Evolutionary conservation across 2,797 vertebrate genomes (phyloP), one percentile per base, ranked within the genome.

Genomic region (Sebastes flavidus): DNA sequence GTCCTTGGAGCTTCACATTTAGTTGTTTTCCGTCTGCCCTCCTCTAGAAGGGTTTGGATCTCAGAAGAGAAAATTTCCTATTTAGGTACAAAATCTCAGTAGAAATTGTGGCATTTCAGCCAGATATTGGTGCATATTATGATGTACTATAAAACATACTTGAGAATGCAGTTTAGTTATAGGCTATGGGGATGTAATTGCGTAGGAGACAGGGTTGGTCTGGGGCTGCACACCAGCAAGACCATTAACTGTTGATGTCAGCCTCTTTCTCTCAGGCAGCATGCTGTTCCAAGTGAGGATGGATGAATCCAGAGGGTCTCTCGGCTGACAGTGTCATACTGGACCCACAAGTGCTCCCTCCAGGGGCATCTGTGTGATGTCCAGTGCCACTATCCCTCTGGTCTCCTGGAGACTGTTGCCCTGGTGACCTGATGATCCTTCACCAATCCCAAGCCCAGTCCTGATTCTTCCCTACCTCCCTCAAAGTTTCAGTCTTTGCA

Each of bases 61-160:
- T 72, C 16, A 63, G 22, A 20, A 20, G 63, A 56, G 20, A n/a
- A 55, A 38, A 38, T 38, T n/a, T 75, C 8, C 12, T 13, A 75
- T 22, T 27, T 18, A 62, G n/a, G 10, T 8, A 2, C 6, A 36
- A 55, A 25, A 36, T 52, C 11, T 59, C 18, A n/a, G n/a, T 11
- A 24, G 58, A 70, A 42, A 22, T 18, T 16, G 14, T 55, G 13
- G 1, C 6, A 18, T 54, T 38, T 58, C 2, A 59, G 24, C 4
- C 68, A 59, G 16, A 29, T 59, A 38, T 58, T 38, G 32, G 9
- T 58, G 24, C 46, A 52, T 52, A 52, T n/a, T n/a, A n/a, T n/a
- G 46, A 52, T 52, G 46, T 20, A 52, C 4, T n/a, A 52, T 52
- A 7, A 49, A 20, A 49, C 42, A 20, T 52, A 52, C 18, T 52